Percentiles rank a stretch among this genome's conserved stretches.
phyloP scores from a whole-genome alignment of 2,113 vertebrate genomes.

The Mormoops blainvillei region DNA sequence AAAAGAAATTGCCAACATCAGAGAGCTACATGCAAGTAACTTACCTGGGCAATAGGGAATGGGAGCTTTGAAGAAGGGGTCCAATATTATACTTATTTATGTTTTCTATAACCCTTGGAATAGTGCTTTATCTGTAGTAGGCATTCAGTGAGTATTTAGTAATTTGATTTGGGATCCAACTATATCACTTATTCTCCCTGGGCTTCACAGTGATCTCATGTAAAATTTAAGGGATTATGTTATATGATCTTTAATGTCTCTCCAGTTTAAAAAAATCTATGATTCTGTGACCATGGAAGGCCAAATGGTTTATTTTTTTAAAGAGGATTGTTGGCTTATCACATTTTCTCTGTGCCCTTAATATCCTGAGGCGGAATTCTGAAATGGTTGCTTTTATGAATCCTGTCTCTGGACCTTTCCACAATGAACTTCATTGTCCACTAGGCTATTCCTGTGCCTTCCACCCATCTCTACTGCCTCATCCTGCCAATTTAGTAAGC shows the following conservation, averaged over 20 bases:
- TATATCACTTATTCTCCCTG: not conserved
- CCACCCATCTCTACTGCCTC: not conserved
- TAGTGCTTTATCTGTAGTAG: not conserved
- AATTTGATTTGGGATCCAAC: not conserved
- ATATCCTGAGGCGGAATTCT: not conserved
- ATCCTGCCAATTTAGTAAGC: not conserved
- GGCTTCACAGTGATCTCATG: not conserved
- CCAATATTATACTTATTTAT: not conserved
- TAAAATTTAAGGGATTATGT: not conserved
- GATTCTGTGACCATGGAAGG: not conserved
- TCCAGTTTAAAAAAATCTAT: not conserved
- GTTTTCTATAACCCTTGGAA: not conserved
- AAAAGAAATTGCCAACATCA: not conserved
- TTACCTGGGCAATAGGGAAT: not conserved
- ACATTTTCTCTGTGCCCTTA: not conserved
- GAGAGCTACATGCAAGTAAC: not conserved
- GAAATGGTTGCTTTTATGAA: not conserved
- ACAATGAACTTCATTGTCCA: not conserved
- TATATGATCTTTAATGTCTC: not conserved
- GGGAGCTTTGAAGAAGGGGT: not conserved
- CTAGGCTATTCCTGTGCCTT: not conserved
- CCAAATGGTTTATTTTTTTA: constrained; percentile 22
- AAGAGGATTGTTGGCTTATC: not conserved
- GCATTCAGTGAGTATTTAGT: not conserved
- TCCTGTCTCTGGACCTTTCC: not conserved